These are phyloP conservation scores for Amia ocellicauda DNA, from an alignment of 2,113 vertebrate species.

Conservation along the genomic window DNA sequence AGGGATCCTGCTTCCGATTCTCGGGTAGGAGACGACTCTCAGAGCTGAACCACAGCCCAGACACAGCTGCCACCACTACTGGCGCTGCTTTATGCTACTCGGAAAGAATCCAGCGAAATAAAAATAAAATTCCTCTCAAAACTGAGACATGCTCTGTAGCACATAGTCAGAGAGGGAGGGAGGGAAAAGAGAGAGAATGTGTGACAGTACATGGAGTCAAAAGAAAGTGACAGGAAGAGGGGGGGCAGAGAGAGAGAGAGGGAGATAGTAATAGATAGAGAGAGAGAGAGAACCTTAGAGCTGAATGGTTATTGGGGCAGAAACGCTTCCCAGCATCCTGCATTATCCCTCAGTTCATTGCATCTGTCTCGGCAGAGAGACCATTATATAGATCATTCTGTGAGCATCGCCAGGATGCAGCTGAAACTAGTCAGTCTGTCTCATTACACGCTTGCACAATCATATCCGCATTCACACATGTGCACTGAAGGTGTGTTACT, in stretches of 20 bases:
- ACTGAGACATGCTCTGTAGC: constrained; percentile 25
- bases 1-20: constrained; percentile 30
- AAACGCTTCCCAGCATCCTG: constrained; percentile 36
- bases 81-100: neutral
- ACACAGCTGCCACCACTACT: neutral
- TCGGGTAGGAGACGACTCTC: constrained; percentile 12
- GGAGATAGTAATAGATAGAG: neutral
- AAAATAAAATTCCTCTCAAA: constrained; percentile 22
- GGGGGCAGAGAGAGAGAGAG: constrained; percentile 1
- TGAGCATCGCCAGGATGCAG: no score
- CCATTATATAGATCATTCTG: neutral
- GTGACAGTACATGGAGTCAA: neutral
- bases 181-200: constrained; percentile 9
- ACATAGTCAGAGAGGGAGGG: constrained; percentile 25
- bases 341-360: constrained; percentile 37
- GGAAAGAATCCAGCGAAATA: constrained; percentile 21
- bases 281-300: constrained; percentile 8
- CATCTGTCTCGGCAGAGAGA: constrained; percentile 27
- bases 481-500: no score
- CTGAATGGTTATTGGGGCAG: constrained; percentile 40
- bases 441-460: no score
- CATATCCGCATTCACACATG: no score
- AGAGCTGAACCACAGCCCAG: neutral
- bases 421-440: no score
- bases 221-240: neutral